These are phyloP conservation scores for Caenorhabditis briggsae DNA, from an alignment of 1,140 invertebrate genomes.

Conservation along the genomic window DNA sequence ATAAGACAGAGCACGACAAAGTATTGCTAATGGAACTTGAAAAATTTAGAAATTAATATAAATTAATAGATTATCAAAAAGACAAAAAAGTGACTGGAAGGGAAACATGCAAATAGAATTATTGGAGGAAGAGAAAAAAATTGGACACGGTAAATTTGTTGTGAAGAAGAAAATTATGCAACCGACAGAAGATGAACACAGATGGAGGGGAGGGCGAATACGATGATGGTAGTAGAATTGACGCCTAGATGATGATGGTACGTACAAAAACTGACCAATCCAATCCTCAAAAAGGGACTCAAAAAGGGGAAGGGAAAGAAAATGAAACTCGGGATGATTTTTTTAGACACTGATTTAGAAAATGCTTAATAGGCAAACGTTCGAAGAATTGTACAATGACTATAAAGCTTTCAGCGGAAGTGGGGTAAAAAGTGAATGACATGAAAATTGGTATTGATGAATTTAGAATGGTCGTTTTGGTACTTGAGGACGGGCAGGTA, in stretches of 20 bases:
- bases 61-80: conserved; percentile 12
- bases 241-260: neutral
- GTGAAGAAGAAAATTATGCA: neutral
- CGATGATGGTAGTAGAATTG: neutral
- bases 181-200: conserved; percentile 25
- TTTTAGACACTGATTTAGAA: neutral
- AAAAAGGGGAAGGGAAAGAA: neutral
- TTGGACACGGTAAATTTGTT: neutral
- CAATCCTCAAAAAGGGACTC: conserved; percentile 4
- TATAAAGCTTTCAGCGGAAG: neutral
- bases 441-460: neutral
- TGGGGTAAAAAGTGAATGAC: conserved; percentile 10
- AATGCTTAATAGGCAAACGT: neutral
- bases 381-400: conserved; percentile 5
- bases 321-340: conserved; percentile 19
- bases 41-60: neutral
- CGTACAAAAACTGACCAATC: conserved; percentile 6
- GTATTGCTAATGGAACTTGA: conserved; percentile 9
- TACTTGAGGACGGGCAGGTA: conserved; percentile 56
- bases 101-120: conserved; percentile 19
- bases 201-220: conserved; percentile 2
- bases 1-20: conserved; percentile 8
- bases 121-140: neutral
- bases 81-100: neutral
- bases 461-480: conserved; percentile 45